A percentile compares a stretch with the other conserved stretches of the same genome.
These are phyloP conservation scores for Corythoichthys haematopterus DNA, from an alignment of 2,113 vertebrate genomes.

Conservation along the genomic window DNA sequence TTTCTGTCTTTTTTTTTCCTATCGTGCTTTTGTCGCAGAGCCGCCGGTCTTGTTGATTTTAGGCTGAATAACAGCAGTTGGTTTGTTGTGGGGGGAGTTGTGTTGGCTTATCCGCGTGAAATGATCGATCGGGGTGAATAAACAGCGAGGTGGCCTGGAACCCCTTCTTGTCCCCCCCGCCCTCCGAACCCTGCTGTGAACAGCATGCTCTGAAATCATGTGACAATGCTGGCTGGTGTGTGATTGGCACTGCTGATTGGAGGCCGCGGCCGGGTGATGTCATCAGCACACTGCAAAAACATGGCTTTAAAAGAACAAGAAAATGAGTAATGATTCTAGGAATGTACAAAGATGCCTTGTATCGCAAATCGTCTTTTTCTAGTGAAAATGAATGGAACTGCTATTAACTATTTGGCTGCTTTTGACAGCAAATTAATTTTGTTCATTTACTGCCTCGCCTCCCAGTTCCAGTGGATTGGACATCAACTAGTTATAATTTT, in stretches of 20 bases:
- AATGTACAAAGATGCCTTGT: not conserved
- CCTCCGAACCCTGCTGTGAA: slow-evolving; percentile 16
- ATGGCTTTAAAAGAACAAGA: not conserved
- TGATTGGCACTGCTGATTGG: slow-evolving; percentile 58
- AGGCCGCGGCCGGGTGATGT: slow-evolving; percentile 39
- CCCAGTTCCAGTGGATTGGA: too few relatives aligned
- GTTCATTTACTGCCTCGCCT: too few relatives aligned
- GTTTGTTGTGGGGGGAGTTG: slow-evolving; percentile 49
- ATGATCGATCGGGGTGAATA: slow-evolving; percentile 61
- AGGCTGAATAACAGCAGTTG: slow-evolving; percentile 57
- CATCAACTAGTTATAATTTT: too few relatives aligned
- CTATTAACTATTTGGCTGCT: too few relatives aligned
- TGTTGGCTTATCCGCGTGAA: slow-evolving; percentile 61
- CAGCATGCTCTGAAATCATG: slow-evolving; percentile 52
- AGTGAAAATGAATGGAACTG: too few relatives aligned
- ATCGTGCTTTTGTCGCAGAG: slow-evolving; percentile 4
- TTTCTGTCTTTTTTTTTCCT: slow-evolving; percentile 6
- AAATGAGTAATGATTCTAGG: not conserved
- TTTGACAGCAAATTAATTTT: too few relatives aligned
- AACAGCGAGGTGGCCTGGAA: slow-evolving; percentile 53
- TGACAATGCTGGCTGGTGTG: slow-evolving; percentile 47
- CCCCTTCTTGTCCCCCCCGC: slow-evolving; percentile 7
- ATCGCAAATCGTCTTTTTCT: too few relatives aligned
- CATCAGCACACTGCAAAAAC: slow-evolving; percentile 6
- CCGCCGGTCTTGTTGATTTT: slow-evolving; percentile 39